phyloP scores from a whole-genome alignment of 2,888 invertebrate species.

The Cosmia trapezina region DNA sequence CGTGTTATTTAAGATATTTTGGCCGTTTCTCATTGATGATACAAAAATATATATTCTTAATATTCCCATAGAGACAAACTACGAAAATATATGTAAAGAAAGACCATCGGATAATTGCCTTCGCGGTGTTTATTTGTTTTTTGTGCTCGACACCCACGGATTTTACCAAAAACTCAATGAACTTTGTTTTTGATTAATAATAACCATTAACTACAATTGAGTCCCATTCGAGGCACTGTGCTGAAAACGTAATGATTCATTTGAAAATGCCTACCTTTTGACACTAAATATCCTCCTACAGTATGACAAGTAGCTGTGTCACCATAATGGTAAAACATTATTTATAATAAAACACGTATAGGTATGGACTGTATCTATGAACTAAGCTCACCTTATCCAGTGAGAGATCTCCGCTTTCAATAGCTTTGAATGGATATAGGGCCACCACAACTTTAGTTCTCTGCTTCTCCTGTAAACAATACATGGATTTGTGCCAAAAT shows the following conservation, averaged over 20 bases:
- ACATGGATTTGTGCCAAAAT: neutral
- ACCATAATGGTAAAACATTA: constrained; percentile 4
- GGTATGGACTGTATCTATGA: neutral
- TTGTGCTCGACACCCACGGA: constrained; percentile 54
- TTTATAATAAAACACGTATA: neutral
- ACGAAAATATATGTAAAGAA: constrained; percentile 18
- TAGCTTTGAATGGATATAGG: constrained; percentile 97
- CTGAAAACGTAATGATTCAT: constrained; percentile 37
- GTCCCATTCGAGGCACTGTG: constrained; percentile 24
- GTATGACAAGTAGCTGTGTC: constrained; percentile 30
- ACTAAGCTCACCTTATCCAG: constrained; percentile 93
- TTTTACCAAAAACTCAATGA: constrained; percentile 52
- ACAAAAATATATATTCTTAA: constrained; percentile 18
- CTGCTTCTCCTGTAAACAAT: constrained; percentile 91
- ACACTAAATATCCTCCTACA: constrained; percentile 39
- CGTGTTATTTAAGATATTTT: too few species aligned
- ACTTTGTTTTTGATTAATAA: constrained; percentile 60
- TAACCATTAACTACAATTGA: constrained; percentile 47
- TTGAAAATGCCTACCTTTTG: constrained; percentile 38
- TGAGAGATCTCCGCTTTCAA: constrained; percentile 96
- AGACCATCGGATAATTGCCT: constrained; percentile 41
- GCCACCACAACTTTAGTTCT: constrained; percentile 96
- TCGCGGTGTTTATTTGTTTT: constrained; percentile 38
- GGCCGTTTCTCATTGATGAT: neutral
- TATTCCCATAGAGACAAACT: constrained; percentile 7